Evolutionary conservation across 2,113 vertebrate genomes (phyloP), one percentile per base, ranked within the genome.

Genomic region (Odobenus rosmarus): DNA sequence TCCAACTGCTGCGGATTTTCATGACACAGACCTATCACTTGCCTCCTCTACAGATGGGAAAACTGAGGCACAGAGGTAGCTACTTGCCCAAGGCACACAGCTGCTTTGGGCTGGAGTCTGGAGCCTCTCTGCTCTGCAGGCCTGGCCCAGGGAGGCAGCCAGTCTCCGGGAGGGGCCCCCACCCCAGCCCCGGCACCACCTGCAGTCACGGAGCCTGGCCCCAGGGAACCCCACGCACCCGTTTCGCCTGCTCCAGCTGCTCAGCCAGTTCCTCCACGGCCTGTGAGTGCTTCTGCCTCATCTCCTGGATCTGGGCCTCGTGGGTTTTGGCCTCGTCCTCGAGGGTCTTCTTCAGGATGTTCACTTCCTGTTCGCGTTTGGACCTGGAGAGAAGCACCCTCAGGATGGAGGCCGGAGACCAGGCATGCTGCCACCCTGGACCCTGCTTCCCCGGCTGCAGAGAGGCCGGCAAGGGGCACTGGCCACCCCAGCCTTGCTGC

Each of bases 331-430:
- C 99, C 33, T 99, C 99, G 0, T 99, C 99, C 0, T 99, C 99
- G 4, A 99, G 98, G 9, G 98, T 98, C 98, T 99, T 99, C 98
- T 99, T 99, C 85, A 99, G 98, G 0, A 99, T 99, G 0, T 99
- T 98, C 97, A 99, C 99, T 98, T 99, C 99, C 0, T 99, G 99
- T 94, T 99, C 99, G 42, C 99, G 99, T 97, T 99, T 99, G 39
- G 99, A 98, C 96, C 99, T 99, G 98, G 31, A 79, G 46, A 94
- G 76, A 69, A 91, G 62, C 1, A 4, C 6, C 24, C 24, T 95
- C 69, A 93, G 88, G 33, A 53, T 4, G 21, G 81, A 91, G 49
- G n/a, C 82, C 7, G 0, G 82, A 76, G 55, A 2, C 13, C 0
- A 33, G 11, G 61, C 0, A 0, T 0, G 16, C 26, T 8, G 23